Evolutionary conservation across 1,140 invertebrate species (phyloP).

Genomic region (Odontomachus brunneus): DNA sequence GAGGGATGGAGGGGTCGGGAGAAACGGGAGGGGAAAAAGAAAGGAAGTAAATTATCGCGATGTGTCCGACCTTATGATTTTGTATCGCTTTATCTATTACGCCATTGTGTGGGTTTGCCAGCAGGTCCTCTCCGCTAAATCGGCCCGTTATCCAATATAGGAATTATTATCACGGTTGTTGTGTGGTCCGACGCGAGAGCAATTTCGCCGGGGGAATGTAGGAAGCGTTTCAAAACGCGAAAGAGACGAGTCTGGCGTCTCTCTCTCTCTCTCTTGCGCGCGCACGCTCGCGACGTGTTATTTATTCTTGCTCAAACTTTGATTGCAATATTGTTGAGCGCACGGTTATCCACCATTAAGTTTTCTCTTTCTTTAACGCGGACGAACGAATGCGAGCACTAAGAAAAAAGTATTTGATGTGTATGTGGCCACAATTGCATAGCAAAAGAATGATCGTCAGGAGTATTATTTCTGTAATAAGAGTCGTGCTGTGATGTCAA

Average conservation of each 20-base stretch:
- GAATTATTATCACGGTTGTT: slow-evolving; percentile 55
- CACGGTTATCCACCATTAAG: background rate
- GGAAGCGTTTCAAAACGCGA: background rate
- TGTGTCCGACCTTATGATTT: slow-evolving; percentile 67
- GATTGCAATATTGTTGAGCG: background rate
- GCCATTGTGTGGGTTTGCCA: slow-evolving; percentile 42
- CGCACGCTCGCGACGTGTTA: background rate
- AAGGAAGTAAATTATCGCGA: slow-evolving; percentile 65
- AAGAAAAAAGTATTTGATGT: too few relatives aligned
- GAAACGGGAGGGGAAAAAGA: slow-evolving; percentile 60
- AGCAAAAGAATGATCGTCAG: too few relatives aligned
- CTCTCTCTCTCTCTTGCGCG: background rate
- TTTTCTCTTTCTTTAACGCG: too few relatives aligned
- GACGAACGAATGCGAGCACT: too few relatives aligned
- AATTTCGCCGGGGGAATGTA: slow-evolving; percentile 41
- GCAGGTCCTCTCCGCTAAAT: slow-evolving; percentile 64
- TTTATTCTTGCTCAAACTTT: background rate
- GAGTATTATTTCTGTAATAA: too few relatives aligned
- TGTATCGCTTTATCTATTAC: slow-evolving; percentile 68
- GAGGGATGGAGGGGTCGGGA: too few relatives aligned
- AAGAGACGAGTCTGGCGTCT: slow-evolving; percentile 14
- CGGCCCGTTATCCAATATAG: slow-evolving; percentile 64
- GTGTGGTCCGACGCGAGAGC: slow-evolving; percentile 12
- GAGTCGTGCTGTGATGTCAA: too few relatives aligned
- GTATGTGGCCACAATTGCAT: too few relatives aligned